Conservation (phyloP, 2,888 invertebrate species). For the Pandemis corylana region DNA sequence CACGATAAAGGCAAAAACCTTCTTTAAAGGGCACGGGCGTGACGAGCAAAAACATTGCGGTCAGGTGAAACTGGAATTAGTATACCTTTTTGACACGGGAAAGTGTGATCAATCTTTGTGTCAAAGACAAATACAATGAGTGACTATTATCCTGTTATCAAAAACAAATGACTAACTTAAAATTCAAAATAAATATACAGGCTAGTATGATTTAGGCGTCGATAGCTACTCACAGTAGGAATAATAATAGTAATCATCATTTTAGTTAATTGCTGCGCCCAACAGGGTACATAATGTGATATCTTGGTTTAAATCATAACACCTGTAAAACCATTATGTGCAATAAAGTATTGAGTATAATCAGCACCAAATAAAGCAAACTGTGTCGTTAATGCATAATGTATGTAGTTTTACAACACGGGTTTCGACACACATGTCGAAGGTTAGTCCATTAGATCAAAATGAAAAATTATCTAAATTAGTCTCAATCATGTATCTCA, state of each 20-base stretch:
- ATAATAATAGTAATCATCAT: neutral
- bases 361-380: neutral
- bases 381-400: slow-evolving; percentile 35
- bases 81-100: neutral
- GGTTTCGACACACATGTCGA: slow-evolving; percentile 42
- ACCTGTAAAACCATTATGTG: no score
- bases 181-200: neutral
- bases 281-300: no score
- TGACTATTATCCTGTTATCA: no score
- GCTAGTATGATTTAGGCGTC: neutral
- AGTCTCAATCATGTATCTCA: slow-evolving; percentile 55
- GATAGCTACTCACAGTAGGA: neutral
- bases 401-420: slow-evolving; percentile 35
- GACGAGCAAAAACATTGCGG: neutral
- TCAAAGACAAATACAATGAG: no score
- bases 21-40: neutral
- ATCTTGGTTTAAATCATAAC: no score
- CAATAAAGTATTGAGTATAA: no score
- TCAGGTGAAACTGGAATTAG: neutral
- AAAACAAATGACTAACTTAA: neutral
- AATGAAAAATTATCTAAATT: slow-evolving; percentile 62
- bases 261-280: no score
- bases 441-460: slow-evolving; percentile 56
- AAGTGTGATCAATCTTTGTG: neutral
- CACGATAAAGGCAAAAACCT: slow-evolving; percentile 2